These are phyloP conservation scores for Neogobius melanostomus DNA, from an alignment of 2,113 vertebrate species.

Conservation along the genomic window DNA sequence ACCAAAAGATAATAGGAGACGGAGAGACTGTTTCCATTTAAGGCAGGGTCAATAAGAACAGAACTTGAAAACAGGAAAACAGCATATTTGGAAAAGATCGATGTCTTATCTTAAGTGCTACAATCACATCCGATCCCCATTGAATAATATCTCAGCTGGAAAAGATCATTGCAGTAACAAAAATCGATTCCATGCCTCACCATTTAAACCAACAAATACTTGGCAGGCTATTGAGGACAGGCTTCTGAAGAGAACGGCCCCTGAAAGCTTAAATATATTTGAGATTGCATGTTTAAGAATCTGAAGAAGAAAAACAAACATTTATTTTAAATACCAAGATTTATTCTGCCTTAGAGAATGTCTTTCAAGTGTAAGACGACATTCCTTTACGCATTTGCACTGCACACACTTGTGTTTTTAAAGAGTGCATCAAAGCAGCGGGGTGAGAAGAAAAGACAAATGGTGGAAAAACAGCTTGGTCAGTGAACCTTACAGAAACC, in stretches of 20 bases:
- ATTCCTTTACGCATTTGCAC: background rate
- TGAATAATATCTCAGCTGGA: conserved; percentile 66
- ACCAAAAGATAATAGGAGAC: too few species aligned
- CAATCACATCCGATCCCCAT: too few species aligned
- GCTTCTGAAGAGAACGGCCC: conserved; percentile 20
- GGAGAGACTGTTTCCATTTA: too few species aligned
- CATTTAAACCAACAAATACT: conserved; percentile 61
- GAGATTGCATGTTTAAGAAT: conserved; percentile 14
- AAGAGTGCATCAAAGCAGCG: background rate
- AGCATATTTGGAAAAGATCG: too few species aligned
- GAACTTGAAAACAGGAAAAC: too few species aligned
- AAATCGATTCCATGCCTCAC: conserved; percentile 69
- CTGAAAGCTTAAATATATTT: conserved; percentile 23
- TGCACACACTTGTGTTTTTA: conserved; percentile 14
- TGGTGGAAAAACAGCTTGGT: conserved; percentile 12
- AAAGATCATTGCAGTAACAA: conserved; percentile 79
- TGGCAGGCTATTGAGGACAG: conserved; percentile 26
- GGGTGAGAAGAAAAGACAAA: conserved; percentile 8
- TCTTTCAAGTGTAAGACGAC: background rate
- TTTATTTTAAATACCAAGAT: background rate
- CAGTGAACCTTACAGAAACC: conserved; percentile 15
- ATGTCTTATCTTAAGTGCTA: too few species aligned
- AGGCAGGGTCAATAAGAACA: too few species aligned
- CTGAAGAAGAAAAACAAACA: background rate
- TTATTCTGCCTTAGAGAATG: background rate